These are phyloP conservation scores for Thalassoma bifasciatum DNA, from an alignment of 2,113 vertebrate species.

Conservation along the genomic window DNA sequence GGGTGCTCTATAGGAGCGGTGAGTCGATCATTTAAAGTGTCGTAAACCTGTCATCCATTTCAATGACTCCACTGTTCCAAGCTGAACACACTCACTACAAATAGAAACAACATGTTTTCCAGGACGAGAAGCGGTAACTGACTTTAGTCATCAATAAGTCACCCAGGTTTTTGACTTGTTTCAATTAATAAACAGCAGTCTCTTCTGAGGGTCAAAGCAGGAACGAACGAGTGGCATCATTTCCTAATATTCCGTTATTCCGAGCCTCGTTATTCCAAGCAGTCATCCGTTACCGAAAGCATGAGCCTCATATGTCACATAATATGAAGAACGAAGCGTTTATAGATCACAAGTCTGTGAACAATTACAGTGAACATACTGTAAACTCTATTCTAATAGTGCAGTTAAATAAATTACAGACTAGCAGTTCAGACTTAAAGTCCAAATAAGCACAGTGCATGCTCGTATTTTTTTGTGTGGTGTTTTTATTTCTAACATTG, in stretches of 20 bases:
- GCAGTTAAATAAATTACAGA: neutral
- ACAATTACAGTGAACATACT: neutral
- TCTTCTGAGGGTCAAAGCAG: conserved; percentile 8
- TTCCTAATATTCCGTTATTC: conserved; percentile 24
- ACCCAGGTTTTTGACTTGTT: conserved; percentile 28
- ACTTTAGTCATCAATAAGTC: conserved; percentile 21
- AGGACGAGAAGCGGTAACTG: conserved; percentile 30
- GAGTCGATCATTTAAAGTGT: conserved; percentile 35
- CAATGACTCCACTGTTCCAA: conserved; percentile 27
- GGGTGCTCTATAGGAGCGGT: conserved; percentile 16
- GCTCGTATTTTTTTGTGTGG: too few relatives aligned
- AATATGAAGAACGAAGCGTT: neutral
- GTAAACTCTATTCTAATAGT: neutral
- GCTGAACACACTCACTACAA: conserved; percentile 36
- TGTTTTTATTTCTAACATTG: too few relatives aligned
- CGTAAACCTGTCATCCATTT: conserved; percentile 56
- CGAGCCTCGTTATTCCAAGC: conserved; percentile 9
- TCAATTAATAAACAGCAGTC: conserved; percentile 40
- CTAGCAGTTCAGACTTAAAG: too few relatives aligned
- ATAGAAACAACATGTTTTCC: conserved; percentile 53
- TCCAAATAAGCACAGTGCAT: too few relatives aligned
- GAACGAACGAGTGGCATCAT: conserved; percentile 18
- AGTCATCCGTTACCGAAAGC: neutral
- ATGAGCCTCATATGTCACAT: neutral
- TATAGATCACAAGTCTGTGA: conserved; percentile 11